Evolutionary conservation across 1,140 invertebrate genomes (phyloP).

Genomic region (Notospermus geniculatus): DNA sequence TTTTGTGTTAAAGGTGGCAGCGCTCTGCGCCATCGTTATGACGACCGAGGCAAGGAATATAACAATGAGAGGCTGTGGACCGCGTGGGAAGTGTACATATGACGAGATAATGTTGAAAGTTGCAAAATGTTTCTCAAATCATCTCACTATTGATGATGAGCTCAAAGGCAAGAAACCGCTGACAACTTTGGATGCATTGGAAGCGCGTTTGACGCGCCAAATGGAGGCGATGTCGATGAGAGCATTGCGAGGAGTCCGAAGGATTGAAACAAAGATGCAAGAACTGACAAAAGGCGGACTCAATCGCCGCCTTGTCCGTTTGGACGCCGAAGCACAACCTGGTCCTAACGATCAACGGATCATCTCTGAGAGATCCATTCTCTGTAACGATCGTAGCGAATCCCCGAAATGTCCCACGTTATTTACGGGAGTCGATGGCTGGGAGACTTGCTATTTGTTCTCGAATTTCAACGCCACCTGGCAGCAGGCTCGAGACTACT

Average conservation of each 20-base stretch:
- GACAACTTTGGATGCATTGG: constrained; percentile 13
- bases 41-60: too few species aligned
- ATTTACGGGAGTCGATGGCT: constrained; percentile 28
- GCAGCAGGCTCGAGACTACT: constrained; percentile 38
- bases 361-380: too few species aligned
- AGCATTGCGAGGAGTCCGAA: constrained; percentile 27
- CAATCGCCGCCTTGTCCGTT: background rate
- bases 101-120: background rate
- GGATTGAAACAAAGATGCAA: constrained; percentile 25
- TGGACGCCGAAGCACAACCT: background rate
- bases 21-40: too few species aligned
- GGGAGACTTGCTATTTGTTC: constrained; percentile 36
- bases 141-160: background rate
- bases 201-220: constrained; percentile 10
- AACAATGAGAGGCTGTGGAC: background rate
- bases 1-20: too few species aligned
- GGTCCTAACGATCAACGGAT: background rate
- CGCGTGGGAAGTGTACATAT: constrained; percentile 2
- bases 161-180: background rate
- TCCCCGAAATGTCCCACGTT: constrained; percentile 28
- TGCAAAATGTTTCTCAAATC: background rate
- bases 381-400: background rate
- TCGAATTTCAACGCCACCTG: constrained; percentile 38
- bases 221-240: constrained; percentile 28
- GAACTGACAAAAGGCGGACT: constrained; percentile 2